These are phyloP conservation scores for Crocallis elinguaria DNA, from an alignment of 2,888 invertebrate genomes.

Conservation along the genomic window DNA sequence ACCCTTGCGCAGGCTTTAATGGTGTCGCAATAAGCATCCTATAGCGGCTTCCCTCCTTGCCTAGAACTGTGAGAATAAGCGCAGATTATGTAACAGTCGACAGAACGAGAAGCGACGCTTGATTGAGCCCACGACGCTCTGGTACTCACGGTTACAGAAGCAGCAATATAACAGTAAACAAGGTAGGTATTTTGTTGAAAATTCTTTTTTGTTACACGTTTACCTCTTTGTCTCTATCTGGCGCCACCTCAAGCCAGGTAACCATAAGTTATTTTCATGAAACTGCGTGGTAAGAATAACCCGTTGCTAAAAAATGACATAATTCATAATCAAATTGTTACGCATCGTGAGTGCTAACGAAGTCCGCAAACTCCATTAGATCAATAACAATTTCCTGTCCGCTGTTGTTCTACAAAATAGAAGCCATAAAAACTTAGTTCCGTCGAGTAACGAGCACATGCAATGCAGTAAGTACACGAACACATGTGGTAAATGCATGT, in stretches of 20 bases:
- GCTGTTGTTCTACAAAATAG: conserved; percentile 50
- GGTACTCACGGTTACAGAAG: no score
- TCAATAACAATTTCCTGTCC: conserved; percentile 50
- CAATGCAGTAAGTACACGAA: conserved; percentile 18
- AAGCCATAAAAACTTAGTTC: conserved; percentile 54
- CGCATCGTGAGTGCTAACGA: not conserved
- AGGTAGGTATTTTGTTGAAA: no score
- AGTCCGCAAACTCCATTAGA: conserved; percentile 38
- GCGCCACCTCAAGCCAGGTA: no score
- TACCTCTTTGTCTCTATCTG: no score
- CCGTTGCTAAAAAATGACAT: not conserved
- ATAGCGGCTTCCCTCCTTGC: not conserved
- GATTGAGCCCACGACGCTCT: no score
- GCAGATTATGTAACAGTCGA: not conserved
- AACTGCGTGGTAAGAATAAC: no score
- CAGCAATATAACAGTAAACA: no score
- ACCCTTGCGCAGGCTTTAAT: not conserved
- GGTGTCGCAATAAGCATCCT: not conserved
- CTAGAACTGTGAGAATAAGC: not conserved
- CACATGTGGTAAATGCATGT: conserved; percentile 48
- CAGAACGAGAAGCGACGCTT: not conserved
- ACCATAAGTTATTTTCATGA: no score
- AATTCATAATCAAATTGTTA: not conserved
- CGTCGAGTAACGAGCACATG: conserved; percentile 28
- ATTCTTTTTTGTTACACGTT: no score